Conservation (phyloP, 2,113 vertebrate genomes). For the Daphoenositta chrysoptera region DNA sequence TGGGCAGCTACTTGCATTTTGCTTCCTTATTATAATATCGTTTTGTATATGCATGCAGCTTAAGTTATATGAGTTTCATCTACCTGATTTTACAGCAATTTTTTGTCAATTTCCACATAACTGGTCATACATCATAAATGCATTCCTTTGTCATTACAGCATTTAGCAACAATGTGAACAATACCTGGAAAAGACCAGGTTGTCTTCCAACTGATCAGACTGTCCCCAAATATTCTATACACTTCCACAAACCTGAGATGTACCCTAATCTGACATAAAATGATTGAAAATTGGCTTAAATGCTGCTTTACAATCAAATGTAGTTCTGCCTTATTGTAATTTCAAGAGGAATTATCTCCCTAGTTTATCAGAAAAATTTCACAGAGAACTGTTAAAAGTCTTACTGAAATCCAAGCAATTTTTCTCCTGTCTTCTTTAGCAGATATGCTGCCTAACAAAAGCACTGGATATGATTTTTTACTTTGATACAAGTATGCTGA, state of each 20-base stretch:
- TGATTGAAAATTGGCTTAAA: not conserved
- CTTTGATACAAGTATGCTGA: not conserved
- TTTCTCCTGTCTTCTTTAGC: not conserved
- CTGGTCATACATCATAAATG: not conserved
- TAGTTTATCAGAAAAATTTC: not conserved
- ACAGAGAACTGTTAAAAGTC: not conserved
- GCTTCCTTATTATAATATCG: not conserved
- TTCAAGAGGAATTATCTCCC: not conserved
- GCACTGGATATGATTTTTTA: not conserved
- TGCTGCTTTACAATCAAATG: not conserved
- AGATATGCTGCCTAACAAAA: not conserved
- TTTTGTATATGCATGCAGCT: not conserved
- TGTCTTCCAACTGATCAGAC: not conserved
- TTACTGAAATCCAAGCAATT: not conserved
- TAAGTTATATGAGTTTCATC: not conserved
- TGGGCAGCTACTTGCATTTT: not conserved
- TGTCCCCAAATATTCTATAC: not conserved
- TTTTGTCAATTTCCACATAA: rapidly evolving
- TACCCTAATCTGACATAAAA: not conserved
- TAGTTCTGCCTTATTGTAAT: not conserved
- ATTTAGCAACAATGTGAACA: not conserved
- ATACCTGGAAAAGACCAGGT: not conserved
- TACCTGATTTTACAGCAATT: not conserved
- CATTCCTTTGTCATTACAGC: not conserved
- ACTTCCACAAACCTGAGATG: not conserved